A percentile compares a stretch with the other conserved stretches of the same genome.
phyloP scores from a whole-genome alignment of 2,888 invertebrate genomes.

The Thymelicus sylvestris region DNA sequence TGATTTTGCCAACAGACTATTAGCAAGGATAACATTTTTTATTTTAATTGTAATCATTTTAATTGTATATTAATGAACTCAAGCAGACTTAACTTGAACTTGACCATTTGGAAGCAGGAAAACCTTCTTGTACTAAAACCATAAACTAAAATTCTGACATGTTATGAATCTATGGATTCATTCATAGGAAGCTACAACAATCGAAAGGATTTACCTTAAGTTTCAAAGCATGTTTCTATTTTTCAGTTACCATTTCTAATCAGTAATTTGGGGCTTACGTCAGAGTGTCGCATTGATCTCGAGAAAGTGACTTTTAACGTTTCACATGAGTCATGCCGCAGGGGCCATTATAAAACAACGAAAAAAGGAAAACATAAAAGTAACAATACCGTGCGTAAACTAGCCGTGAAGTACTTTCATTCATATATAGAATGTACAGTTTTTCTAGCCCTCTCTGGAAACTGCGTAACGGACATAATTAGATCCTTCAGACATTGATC shows the following conservation, averaged over 20 bases:
- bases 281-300: conserved; percentile 26
- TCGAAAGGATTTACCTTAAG: background rate
- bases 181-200: conserved; percentile 14
- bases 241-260: background rate
- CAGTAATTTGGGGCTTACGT: conserved; percentile 17
- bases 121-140: conserved; percentile 1
- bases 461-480: conserved; percentile 60
- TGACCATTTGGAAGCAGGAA: background rate
- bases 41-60: background rate
- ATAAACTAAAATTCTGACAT: conserved; percentile 33
- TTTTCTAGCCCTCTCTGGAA: conserved; percentile 41
- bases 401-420: background rate
- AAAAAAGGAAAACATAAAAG: conserved; percentile 44
- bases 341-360: conserved; percentile 46
- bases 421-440: background rate
- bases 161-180: conserved; percentile 32
- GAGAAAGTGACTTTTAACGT: conserved; percentile 50
- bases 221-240: background rate
- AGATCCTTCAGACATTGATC: conserved; percentile 66
- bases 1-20: too few species aligned
- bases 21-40: too few species aligned
- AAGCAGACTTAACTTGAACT: background rate
- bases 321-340: conserved; percentile 59
- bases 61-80: too few species aligned
- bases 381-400: background rate